Conservation (phyloP, 1,140 invertebrate genomes). For the Phortica variegata region DNA sequence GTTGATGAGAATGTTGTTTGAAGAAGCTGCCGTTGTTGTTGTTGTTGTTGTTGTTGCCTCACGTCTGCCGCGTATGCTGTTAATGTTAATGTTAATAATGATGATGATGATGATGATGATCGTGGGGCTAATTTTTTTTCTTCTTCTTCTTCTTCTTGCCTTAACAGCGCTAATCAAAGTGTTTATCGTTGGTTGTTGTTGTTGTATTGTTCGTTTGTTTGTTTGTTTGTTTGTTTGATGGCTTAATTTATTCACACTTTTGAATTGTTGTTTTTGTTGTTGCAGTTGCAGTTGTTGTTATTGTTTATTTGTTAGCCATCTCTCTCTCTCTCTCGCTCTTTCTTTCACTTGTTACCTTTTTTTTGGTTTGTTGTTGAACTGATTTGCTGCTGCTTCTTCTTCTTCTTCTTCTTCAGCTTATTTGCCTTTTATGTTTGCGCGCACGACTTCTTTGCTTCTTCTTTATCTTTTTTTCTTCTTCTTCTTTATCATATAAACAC, state of each 20-base stretch:
- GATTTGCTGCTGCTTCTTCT: neutral
- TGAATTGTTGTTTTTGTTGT: conserved; percentile 21
- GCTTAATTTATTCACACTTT: conserved; percentile 54
- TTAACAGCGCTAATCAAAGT: conserved; percentile 45
- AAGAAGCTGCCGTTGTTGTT: no score
- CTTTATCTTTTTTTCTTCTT: neutral
- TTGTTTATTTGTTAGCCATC: no score
- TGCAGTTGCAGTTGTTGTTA: neutral
- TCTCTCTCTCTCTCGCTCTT: no score
- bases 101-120: no score
- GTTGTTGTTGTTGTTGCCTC: neutral
- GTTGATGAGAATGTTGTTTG: no score
- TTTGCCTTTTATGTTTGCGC: conserved; percentile 38
- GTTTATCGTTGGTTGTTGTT: conserved; percentile 36
- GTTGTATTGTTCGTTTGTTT: conserved; percentile 17
- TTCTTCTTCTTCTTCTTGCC: no score
- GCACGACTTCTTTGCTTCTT: neutral
- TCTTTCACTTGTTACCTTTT: no score
- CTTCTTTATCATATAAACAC: conserved; percentile 9
- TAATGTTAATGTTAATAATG: neutral
- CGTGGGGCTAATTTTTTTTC: no score
- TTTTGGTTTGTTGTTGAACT: conserved; percentile 1
- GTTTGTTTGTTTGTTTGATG: conserved; percentile 53
- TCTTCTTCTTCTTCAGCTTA: neutral
- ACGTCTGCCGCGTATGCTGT: conserved; percentile 3